These are phyloP conservation scores for Sphaerodactylus townsendi DNA, from an alignment of 2,113 vertebrate genomes.

Conservation along the genomic window DNA sequence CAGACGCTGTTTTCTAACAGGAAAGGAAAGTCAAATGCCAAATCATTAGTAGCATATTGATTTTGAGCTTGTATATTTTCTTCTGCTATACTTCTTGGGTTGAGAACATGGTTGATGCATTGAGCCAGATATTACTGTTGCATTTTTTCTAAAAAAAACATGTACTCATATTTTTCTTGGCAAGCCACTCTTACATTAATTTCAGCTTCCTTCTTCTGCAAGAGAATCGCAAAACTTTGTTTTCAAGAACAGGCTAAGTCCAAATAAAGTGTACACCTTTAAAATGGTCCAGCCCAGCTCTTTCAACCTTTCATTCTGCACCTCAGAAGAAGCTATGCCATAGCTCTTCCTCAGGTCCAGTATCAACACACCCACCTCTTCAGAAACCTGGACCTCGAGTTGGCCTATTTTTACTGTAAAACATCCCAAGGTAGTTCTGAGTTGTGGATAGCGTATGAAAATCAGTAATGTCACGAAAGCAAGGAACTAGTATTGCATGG, in stretches of 20 bases:
- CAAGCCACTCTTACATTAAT: not conserved
- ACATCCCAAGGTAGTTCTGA: no score
- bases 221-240: not conserved
- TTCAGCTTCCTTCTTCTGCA: not conserved
- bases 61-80: conserved; percentile 27
- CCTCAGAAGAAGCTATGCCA: no score
- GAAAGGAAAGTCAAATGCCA: conserved; percentile 55
- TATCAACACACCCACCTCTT: no score
- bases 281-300: not conserved
- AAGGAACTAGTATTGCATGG: no score
- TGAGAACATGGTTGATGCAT: not conserved
- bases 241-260: not conserved
- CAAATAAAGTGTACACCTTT: not conserved
- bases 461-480: no score
- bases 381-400: no score
- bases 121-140: not conserved
- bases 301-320: not conserved
- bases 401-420: no score
- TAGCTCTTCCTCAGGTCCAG: no score
- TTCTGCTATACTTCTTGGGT: not conserved
- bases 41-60: conserved; percentile 50
- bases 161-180: not conserved
- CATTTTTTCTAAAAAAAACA: not conserved
- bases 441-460: no score
- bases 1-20: conserved; percentile 23